phyloP scores from a whole-genome alignment of 2,113 vertebrate genomes.

The Sakesphorus luctuosus region DNA sequence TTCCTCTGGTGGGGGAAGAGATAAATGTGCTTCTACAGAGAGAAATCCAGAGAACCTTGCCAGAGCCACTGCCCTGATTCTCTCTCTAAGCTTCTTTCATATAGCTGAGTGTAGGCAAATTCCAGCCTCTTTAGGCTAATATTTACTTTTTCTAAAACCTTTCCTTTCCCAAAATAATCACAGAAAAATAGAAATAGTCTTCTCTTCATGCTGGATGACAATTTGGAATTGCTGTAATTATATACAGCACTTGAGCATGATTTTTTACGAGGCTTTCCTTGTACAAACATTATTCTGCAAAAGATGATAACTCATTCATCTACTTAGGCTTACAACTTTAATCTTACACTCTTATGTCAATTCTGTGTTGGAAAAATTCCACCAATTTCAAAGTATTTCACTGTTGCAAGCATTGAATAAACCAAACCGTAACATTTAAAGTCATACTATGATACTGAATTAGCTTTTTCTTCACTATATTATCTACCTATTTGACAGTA shows the following conservation, averaged over 20 bases:
- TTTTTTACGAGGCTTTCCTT: slow-evolving; percentile 39
- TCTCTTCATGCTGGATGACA: neutral
- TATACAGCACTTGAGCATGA: neutral
- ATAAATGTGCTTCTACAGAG: neutral
- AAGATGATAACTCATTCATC: slow-evolving; percentile 38
- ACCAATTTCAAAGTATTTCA: neutral
- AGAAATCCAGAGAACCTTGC: neutral
- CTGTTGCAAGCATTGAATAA: neutral
- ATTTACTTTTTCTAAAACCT: neutral
- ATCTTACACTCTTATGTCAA: neutral
- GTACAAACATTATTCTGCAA: slow-evolving; percentile 33
- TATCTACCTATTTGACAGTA: neutral
- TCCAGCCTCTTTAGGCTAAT: neutral
- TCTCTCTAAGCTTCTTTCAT: neutral
- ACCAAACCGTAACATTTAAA: neutral
- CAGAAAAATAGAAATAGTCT: slow-evolving; percentile 19
- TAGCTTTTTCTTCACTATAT: neutral
- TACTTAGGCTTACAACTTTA: slow-evolving; percentile 27
- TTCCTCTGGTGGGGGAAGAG: neutral
- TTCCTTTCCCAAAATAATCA: neutral
- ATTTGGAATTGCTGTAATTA: slow-evolving; percentile 11
- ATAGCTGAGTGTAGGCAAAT: neutral
- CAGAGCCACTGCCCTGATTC: neutral
- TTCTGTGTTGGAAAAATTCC: slow-evolving; percentile 7
- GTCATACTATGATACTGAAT: neutral